Base-by-base conservation (phyloP, 2,888 invertebrate genomes). In the Hypomecis punctinalis region DNA sequence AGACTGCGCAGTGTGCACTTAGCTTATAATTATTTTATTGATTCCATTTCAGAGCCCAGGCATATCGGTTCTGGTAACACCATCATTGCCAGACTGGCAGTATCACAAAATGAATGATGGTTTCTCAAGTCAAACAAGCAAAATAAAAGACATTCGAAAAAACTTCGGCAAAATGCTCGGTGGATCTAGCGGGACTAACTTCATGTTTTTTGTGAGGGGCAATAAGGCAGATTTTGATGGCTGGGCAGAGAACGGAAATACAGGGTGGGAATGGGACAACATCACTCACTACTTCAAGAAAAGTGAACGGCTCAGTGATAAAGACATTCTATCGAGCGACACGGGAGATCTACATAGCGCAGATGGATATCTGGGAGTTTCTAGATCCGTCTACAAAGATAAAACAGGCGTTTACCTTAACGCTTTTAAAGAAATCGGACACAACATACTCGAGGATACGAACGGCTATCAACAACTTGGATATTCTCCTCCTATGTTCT, bases 161-260 rank as follows among this genome's bases (percentile, higher is more conserved):
- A 95, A 95, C 0, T 93, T 96, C 51, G 95, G 95, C 0, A 95
- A 95, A 77, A 93, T 94, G 52, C 83, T 95, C 13, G 96, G 96
- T 0, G 96, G 96, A 0, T 93, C 94, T 6, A 95, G 95, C 59
- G 88, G 92, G 0, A 88, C 95, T 1, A 96, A 96, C 79, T 94
- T 93, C 53, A 95, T 96, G 95, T 78, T 94, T 7, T 95, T 96
- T 73, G 85, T 95, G 0, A 88, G 94, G 71, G 96, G 96, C 0
- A 95, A 95, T 77, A 91, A 93, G 45, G 82, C 80, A 6, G 96
- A 96, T 77, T 96, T 94, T 76, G 79, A 93, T 0, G 88, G 93
- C 61, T 86, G 96, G 69, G 74, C 84, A 5, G 77, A 88, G 42
- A 76, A 93, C 62, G 97, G 96, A 0, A 95, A 95, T 78, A 75